A percentile compares a stretch with the other conserved stretches of the same genome.
Conservation (phyloP, 2,888 invertebrate species). For the Blastobasis lacticolella region DNA sequence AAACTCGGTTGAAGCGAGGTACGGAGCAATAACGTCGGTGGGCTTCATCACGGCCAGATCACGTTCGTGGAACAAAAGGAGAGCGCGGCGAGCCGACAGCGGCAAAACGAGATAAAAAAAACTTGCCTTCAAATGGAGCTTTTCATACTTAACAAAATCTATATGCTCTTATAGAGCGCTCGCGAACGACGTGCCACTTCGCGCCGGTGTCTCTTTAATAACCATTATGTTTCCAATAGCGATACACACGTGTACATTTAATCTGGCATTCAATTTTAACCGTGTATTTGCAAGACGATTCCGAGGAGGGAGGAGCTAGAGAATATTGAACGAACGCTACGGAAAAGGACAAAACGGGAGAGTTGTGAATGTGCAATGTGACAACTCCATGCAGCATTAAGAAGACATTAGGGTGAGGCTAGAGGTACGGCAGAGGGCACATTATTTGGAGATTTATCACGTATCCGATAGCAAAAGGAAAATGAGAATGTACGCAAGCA, state of each 20-base stretch:
- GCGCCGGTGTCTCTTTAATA: constrained; percentile 26
- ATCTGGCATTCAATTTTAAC: constrained; percentile 22
- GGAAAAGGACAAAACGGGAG: constrained; percentile 37
- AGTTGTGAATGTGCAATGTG: constrained; percentile 58
- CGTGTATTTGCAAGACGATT: constrained; percentile 23
- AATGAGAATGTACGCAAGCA: too few species aligned
- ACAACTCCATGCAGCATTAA: constrained; percentile 68
- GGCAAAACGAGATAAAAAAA: constrained; percentile 51
- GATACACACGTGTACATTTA: constrained; percentile 16
- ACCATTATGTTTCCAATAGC: constrained; percentile 23
- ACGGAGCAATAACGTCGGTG: constrained; percentile 55
- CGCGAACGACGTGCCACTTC: constrained; percentile 22
- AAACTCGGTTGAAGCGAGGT: constrained; percentile 55
- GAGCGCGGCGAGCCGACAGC: constrained; percentile 46
- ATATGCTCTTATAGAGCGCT: constrained; percentile 37
- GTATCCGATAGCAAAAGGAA: constrained; percentile 32
- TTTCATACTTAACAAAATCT: constrained; percentile 62
- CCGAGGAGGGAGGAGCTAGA: constrained; percentile 18
- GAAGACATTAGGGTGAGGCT: constrained; percentile 62
- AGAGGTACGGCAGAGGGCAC: constrained; percentile 43
- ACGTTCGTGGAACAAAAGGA: constrained; percentile 68
- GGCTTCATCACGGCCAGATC: constrained; percentile 66
- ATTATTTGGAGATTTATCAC: constrained; percentile 64
- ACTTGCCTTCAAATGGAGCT: constrained; percentile 56
- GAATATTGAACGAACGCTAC: constrained; percentile 27